phyloP scores from a whole-genome alignment of 37 sponge, comb jelly and placozoan genomes.

The Petrosia ficiformis region DNA sequence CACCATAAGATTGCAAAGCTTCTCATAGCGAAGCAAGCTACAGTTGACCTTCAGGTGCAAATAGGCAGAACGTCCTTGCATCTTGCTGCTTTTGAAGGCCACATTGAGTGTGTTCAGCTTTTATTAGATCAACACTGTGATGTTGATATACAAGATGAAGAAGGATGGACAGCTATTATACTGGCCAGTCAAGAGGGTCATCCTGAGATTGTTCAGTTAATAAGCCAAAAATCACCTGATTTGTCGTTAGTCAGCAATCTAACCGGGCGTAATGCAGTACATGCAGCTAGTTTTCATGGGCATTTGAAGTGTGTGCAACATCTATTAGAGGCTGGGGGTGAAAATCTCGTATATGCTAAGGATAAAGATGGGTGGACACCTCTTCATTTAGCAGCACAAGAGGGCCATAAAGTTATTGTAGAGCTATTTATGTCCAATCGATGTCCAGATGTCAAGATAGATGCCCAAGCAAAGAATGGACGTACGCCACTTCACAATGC shows the following conservation, averaged over 20 bases:
- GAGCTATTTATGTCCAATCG: constrained; percentile 20
- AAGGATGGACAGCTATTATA: constrained; percentile 75
- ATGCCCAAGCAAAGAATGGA: constrained; percentile 64
- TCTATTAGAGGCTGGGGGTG: constrained; percentile 4
- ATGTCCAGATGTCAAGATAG: constrained; percentile 9
- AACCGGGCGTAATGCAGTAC: constrained; percentile 72
- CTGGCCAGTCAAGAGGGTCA: constrained; percentile 82
- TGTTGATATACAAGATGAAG: constrained; percentile 72
- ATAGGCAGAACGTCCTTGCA: constrained; percentile 78
- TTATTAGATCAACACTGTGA: constrained; percentile 48
- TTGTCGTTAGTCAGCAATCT: constrained; percentile 50
- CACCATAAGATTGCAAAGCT: constrained; percentile 39
- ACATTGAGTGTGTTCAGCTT: constrained; percentile 55
- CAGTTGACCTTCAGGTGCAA: constrained; percentile 56
- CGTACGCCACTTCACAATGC: constrained; percentile 83
- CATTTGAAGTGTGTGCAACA: constrained; percentile 56
- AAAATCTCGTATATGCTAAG: constrained; percentile 1
- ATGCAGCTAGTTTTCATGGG: constrained; percentile 78
- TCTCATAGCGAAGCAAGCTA: constrained; percentile 36
- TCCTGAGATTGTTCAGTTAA: constrained; percentile 42
- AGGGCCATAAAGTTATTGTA: constrained; percentile 73
- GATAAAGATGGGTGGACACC: constrained; percentile 87
- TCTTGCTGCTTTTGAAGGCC: constrained; percentile 80
- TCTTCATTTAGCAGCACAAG: constrained; percentile 78
- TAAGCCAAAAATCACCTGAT: constrained; percentile 39